Base-by-base conservation (phyloP, 37 sponge, comb jelly and placozoan genomes). In the Mnemiopsis leidyi region DNA sequence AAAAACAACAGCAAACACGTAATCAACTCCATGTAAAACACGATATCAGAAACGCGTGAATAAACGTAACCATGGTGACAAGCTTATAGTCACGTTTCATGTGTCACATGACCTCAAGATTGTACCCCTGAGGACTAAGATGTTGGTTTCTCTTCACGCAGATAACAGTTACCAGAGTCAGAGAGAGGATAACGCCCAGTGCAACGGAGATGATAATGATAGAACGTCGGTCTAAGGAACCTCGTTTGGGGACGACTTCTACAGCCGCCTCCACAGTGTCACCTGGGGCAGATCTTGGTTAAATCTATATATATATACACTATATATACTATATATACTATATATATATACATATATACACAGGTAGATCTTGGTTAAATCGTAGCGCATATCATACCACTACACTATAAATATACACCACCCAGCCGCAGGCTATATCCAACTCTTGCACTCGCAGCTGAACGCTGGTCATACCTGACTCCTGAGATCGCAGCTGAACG, bases 131-230 rank as follows among this genome's bases (percentile, higher is more conserved):
- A 1, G 35, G 32, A 5, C 26, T 85, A 13, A 28, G 29, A 1
- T 85, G 48, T 21, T 85, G 90, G 48, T 85, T 85, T 61, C 35
- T 38, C 61, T 40, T 85, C 29, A 85, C 90, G 29, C 90, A 85
- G 7, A n/a, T n/a, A 40, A 85, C 25, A 3, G 90, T 85, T 1
- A 85, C 36, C 29, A 40, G 21, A 29, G 90, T 33, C 0, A 85
- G 90, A 37, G 36, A 21, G 30, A 85, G 7, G 48, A 85, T 39
- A 9, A 85, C 36, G 21, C 36, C 32, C 48, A 85, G 36, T 0
- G 90, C 90, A 0, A 33, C 36, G 39, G 61, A 40, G 20, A 85
- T 85, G 25, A 85, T 85, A 61, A 85, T 85, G 61, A 85, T 33
- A 25, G 90, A 85, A 0, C 61, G 24, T 61, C 25, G 40, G 29